These are phyloP conservation scores for Hemistola chrysoprasaria DNA, from an alignment of 2,888 invertebrate species.

Conservation along the genomic window DNA sequence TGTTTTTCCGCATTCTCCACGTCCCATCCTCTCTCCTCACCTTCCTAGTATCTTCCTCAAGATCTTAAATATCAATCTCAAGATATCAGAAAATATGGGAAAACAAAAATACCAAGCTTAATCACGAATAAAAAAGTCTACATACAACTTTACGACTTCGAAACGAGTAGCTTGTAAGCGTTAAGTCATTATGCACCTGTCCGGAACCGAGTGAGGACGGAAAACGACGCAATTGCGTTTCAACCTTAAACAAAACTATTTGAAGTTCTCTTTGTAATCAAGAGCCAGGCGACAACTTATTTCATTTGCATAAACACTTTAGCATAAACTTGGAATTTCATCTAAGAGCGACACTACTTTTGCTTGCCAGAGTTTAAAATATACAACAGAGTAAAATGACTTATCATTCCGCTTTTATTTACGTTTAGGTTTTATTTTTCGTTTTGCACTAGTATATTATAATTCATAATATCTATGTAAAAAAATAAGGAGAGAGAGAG, in stretches of 20 bases:
- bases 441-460: too few species aligned
- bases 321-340: conserved; percentile 57
- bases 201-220: conserved; percentile 45
- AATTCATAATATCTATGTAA: too few species aligned
- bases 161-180: conserved; percentile 34
- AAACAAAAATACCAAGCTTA: too few species aligned
- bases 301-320: conserved; percentile 71
- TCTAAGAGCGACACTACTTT: conserved; percentile 47
- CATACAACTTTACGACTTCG: conserved; percentile 8
- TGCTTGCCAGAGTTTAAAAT: conserved; percentile 36
- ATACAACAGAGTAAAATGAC: conserved; percentile 3
- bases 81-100: too few species aligned
- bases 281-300: conserved; percentile 68
- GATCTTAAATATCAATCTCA: too few species aligned
- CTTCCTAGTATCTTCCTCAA: too few species aligned
- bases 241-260: conserved; percentile 65
- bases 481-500: too few species aligned
- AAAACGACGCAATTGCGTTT: conserved; percentile 59
- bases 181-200: conserved; percentile 47
- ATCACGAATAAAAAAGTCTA: not conserved
- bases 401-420: conserved; percentile 8
- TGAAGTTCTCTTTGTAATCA: conserved; percentile 70
- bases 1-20: too few species aligned
- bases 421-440: conserved; percentile 12
- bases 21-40: too few species aligned